Percentiles rank a stretch among this genome's conserved stretches.
Conservation (phyloP, 2,113 vertebrate genomes). For the Mugil cephalus region DNA sequence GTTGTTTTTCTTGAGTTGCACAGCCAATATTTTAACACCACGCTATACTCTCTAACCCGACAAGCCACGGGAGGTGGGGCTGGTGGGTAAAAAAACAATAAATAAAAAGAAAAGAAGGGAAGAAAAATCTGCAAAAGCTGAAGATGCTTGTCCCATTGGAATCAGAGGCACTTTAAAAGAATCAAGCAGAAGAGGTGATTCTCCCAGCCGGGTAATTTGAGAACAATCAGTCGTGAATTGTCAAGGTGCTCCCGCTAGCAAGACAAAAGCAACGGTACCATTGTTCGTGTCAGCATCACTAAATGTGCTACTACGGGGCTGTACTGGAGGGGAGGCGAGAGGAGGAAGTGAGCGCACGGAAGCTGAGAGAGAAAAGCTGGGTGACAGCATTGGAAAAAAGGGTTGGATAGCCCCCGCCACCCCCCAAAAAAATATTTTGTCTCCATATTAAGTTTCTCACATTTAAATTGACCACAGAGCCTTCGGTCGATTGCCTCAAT, state of each 20-base stretch:
- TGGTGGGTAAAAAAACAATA: too few relatives aligned
- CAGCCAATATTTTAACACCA: slow-evolving; percentile 50
- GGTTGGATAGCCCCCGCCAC: neutral
- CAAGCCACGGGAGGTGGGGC: slow-evolving; percentile 27
- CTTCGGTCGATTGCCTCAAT: slow-evolving; percentile 66
- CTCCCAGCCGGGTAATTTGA: slow-evolving; percentile 78
- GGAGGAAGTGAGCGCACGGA: neutral
- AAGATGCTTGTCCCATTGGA: slow-evolving; percentile 67
- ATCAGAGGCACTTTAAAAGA: slow-evolving; percentile 76
- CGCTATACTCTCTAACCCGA: slow-evolving; percentile 32
- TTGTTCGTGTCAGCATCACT: slow-evolving; percentile 75
- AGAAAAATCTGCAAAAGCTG: slow-evolving; percentile 51
- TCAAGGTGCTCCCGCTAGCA: slow-evolving; percentile 60
- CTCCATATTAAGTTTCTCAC: slow-evolving; percentile 48
- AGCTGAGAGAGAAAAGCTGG: neutral
- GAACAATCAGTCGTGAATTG: slow-evolving; percentile 81
- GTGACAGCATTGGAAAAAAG: neutral
- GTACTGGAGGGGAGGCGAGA: neutral
- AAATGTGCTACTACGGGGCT: slow-evolving; percentile 49
- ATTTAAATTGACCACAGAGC: slow-evolving; percentile 63
- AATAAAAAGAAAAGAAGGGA: slow-evolving; percentile 29
- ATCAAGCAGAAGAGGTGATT: slow-evolving; percentile 74
- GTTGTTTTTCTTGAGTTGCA: slow-evolving; percentile 55
- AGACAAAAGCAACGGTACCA: slow-evolving; percentile 54
- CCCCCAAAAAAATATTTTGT: slow-evolving; percentile 24